Evolutionary conservation across 2,797 vertebrate species (phyloP).

Genomic region (Rachycentron canadum): DNA sequence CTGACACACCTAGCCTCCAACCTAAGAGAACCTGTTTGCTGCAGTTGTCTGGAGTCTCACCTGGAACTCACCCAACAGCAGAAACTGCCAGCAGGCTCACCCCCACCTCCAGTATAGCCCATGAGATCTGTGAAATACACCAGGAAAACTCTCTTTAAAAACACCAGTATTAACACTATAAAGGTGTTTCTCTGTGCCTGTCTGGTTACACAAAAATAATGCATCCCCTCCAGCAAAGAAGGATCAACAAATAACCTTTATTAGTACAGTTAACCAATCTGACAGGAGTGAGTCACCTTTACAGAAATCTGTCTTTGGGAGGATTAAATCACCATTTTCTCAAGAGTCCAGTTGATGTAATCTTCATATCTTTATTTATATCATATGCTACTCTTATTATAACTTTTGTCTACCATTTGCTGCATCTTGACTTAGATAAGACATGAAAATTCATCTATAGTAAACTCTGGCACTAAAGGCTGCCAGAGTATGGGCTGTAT

Average conservation of each 20-base stretch:
- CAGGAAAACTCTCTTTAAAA: slow-evolving; percentile 9
- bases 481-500: slow-evolving; percentile 1
- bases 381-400: background rate
- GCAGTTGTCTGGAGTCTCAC: slow-evolving; percentile 41
- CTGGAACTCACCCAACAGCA: slow-evolving; percentile 28
- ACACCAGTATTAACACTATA: background rate
- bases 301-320: slow-evolving; percentile 9
- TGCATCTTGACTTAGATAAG: slow-evolving; percentile 23
- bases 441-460: slow-evolving; percentile 6
- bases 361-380: background rate
- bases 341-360: slow-evolving; percentile 21
- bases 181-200: slow-evolving; percentile 6
- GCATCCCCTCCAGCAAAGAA: slow-evolving; percentile 3
- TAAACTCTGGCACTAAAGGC: background rate
- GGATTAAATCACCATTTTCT: slow-evolving; percentile 21
- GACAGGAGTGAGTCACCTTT: slow-evolving; percentile 43
- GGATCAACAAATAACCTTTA: slow-evolving; percentile 28
- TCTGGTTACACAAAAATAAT: slow-evolving; percentile 23
- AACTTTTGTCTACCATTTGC: background rate
- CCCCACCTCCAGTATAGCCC: background rate
- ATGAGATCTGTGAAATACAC: background rate
- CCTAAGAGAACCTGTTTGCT: slow-evolving; percentile 70
- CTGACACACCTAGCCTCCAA: slow-evolving; percentile 63
- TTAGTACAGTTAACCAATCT: slow-evolving; percentile 32
- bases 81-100: slow-evolving; percentile 35